A percentile compares a stretch with the other conserved stretches of the same genome.
Evolutionary conservation across 2,113 vertebrate species (phyloP).

Genomic region (Cercocebus atys): DNA sequence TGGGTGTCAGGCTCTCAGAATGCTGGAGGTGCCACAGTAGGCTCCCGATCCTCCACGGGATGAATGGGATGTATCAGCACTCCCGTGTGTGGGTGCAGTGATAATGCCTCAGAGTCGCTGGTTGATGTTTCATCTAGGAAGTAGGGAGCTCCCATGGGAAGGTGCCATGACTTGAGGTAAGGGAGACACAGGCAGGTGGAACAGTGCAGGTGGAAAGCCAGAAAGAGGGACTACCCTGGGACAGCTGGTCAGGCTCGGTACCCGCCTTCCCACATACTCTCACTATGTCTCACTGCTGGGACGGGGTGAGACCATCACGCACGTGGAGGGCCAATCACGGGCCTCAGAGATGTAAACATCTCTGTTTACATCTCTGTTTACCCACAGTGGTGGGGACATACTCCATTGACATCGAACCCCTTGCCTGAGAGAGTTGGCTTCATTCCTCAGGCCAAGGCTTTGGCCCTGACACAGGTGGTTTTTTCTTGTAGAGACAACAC

Average conservation of each 20-base stretch:
- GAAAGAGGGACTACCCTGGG: too few relatives aligned
- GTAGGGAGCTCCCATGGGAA: too few relatives aligned
- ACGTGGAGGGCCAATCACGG: not conserved
- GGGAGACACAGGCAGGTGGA: not conserved
- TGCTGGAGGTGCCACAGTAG: not conserved
- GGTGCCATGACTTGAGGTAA: not conserved
- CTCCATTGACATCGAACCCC: not conserved
- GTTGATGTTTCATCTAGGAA: not conserved
- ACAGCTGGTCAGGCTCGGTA: not conserved
- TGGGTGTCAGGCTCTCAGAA: too few relatives aligned
- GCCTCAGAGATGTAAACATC: not conserved
- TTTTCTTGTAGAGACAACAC: not conserved
- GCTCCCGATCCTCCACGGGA: not conserved
- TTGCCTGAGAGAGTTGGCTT: not conserved
- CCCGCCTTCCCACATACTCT: not conserved
- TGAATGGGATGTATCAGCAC: not conserved
- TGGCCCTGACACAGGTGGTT: not conserved
- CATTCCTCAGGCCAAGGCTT: not conserved
- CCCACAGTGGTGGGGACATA: not conserved
- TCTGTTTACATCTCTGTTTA: too few relatives aligned
- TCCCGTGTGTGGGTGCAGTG: not conserved
- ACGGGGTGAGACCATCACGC: accelerated
- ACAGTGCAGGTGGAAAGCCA: too few relatives aligned
- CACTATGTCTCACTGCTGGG: not conserved
- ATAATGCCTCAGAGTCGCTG: too few relatives aligned